Percentiles rank a stretch among this genome's conserved stretches.
These are phyloP conservation scores for Limenitis arthemis DNA, from an alignment of 2,888 invertebrate genomes.

Conservation along the genomic window DNA sequence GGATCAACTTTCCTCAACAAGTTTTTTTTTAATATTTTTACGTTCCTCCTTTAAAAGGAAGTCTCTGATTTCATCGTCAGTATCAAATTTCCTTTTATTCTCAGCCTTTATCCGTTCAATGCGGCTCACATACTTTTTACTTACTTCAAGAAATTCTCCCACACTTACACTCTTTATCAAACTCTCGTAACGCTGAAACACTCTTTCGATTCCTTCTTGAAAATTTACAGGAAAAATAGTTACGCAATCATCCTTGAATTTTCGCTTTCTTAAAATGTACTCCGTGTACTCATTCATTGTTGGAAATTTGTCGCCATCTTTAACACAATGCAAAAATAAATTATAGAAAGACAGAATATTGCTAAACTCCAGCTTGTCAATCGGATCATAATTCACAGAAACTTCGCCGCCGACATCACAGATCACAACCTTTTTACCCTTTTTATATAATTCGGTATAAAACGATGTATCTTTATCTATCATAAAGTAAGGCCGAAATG, in stretches of 20 bases:
- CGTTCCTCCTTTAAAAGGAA: slow-evolving; percentile 20
- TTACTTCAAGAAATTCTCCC: slow-evolving; percentile 20
- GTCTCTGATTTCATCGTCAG: slow-evolving; percentile 25
- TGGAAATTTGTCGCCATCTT: slow-evolving; percentile 19
- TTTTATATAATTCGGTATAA: slow-evolving; percentile 28
- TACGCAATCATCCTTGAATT: slow-evolving; percentile 18
- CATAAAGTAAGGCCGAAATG: slow-evolving; percentile 31
- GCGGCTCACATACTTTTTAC: slow-evolving; percentile 20
- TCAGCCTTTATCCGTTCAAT: slow-evolving; percentile 28
- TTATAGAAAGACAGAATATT: slow-evolving; percentile 20
- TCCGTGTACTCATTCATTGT: slow-evolving; percentile 19
- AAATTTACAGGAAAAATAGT: slow-evolving; percentile 24
- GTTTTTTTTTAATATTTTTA: too few relatives aligned
- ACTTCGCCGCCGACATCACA: slow-evolving; percentile 6
- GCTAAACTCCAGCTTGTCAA: too few relatives aligned
- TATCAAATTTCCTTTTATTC: slow-evolving; percentile 21
- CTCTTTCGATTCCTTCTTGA: background rate
- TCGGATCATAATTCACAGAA: too few relatives aligned
- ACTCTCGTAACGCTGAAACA: slow-evolving; percentile 18
- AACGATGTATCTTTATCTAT: slow-evolving; percentile 30
- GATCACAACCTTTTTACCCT: slow-evolving; percentile 26
- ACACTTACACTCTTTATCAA: slow-evolving; percentile 18
- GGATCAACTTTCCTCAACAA: too few relatives aligned
- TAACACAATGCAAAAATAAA: slow-evolving; percentile 22
- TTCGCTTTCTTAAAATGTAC: slow-evolving; percentile 23